Conservation (phyloP, 2,888 invertebrate species). For the Tetragonula carbonaria region DNA sequence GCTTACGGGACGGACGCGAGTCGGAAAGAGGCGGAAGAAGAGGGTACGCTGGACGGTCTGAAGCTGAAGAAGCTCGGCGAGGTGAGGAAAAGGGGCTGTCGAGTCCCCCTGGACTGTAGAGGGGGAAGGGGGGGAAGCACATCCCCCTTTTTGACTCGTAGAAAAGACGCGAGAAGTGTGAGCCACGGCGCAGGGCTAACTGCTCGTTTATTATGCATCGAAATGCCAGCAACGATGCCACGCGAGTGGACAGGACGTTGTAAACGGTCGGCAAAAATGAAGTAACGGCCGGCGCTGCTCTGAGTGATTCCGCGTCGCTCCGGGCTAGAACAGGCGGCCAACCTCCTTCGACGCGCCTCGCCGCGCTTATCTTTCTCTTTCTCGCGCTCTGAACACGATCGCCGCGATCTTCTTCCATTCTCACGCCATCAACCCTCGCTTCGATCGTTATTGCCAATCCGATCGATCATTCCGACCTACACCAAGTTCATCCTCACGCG, state of each 20-base stretch:
- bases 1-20: slow-evolving; percentile 50
- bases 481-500: not conserved
- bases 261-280: slow-evolving; percentile 80
- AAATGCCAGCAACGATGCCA: slow-evolving; percentile 83
- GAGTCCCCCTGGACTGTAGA: not conserved
- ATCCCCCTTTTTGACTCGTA: slow-evolving; percentile 49
- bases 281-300: slow-evolving; percentile 76
- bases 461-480: slow-evolving; percentile 32
- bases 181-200: slow-evolving; percentile 80
- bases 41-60: slow-evolving; percentile 1
- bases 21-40: slow-evolving; percentile 35
- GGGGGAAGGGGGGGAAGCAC: not conserved
- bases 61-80: not conserved
- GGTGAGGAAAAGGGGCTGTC: slow-evolving; percentile 37
- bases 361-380: not conserved
- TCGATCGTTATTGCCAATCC: slow-evolving; percentile 50
- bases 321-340: slow-evolving; percentile 68
- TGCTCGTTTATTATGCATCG: slow-evolving; percentile 84
- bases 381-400: not conserved
- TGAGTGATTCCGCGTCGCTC: slow-evolving; percentile 82
- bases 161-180: slow-evolving; percentile 74
- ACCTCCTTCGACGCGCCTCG: slow-evolving; percentile 23
- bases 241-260: slow-evolving; percentile 83
- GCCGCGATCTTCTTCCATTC: slow-evolving; percentile 45
- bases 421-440: slow-evolving; percentile 41